Conservation (phyloP, 2,888 invertebrate genomes). For the Oscheius myriophilus region DNA sequence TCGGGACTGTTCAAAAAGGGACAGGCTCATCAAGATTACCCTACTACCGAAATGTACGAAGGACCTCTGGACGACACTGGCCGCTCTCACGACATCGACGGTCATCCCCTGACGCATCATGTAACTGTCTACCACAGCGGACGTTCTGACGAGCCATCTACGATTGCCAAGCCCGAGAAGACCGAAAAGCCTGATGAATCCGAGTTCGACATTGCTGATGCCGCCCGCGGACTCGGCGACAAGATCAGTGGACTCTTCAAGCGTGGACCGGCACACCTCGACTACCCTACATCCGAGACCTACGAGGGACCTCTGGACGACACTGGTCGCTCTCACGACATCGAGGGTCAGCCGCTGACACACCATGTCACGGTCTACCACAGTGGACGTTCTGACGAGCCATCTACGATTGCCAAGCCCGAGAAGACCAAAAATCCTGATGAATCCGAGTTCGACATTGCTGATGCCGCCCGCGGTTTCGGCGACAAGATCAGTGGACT, state of each 20-base stretch:
- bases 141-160: slow-evolving; percentile 15
- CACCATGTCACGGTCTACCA: slow-evolving; percentile 41
- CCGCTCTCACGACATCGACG: slow-evolving; percentile 11
- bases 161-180: neutral
- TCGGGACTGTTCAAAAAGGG: slow-evolving; percentile 47
- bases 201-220: slow-evolving; percentile 16
- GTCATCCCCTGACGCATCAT: slow-evolving; percentile 27
- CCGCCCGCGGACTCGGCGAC: slow-evolving; percentile 13
- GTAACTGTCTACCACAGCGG: slow-evolving; percentile 35
- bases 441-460: slow-evolving; percentile 34
- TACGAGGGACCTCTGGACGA: slow-evolving; percentile 39
- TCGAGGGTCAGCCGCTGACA: slow-evolving; percentile 34
- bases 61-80: slow-evolving; percentile 15
- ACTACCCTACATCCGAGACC: slow-evolving; percentile 28
- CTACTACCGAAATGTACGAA: slow-evolving; percentile 27
- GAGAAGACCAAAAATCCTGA: neutral
- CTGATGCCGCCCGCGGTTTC: slow-evolving; percentile 33
- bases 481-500: slow-evolving; percentile 1
- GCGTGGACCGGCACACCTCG: slow-evolving; percentile 38
- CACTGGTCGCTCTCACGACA: slow-evolving; percentile 21
- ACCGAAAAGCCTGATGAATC: slow-evolving; percentile 3
- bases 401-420: neutral
- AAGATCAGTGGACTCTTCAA: slow-evolving; percentile 42
- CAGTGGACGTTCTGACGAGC: slow-evolving; percentile 23
- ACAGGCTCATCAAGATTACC: slow-evolving; percentile 52